Base-by-base conservation (phyloP, 2,888 invertebrate species). In the Metacarcinus magister region DNA sequence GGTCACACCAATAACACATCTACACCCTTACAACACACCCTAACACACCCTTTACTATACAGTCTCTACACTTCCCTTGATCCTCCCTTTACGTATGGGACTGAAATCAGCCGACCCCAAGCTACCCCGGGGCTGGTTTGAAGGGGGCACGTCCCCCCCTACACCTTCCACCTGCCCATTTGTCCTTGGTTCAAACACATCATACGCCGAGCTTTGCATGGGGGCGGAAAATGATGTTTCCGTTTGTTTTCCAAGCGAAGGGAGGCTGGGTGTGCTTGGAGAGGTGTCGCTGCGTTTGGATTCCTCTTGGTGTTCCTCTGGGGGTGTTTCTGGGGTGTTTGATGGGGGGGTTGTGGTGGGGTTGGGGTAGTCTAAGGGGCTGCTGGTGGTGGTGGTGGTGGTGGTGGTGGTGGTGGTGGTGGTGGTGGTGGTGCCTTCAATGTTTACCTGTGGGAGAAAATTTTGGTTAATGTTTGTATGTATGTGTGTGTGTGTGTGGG, bases 151-250 rank as follows among this genome's bases (percentile, higher is more conserved):
- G 5, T n/a, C 67, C 19, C 32, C 54, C 10, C 7, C 92, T n/a
- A n/a, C 48, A n/a, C 54, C 93, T 10, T 93, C 96, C 8, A 60
- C 39, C 87, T 44, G 87, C 7, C 94, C 95, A 89, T 95, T 96
- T 13, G 48, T 93, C 8, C 95, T 54, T 4, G 94, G 94, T 67
- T 96, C 96, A 93, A 95, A 96, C 60, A 96, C 96, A 89, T 96
- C 96, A 89, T 92, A 96, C 8, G 48, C 32, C 10, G 75, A 60
- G 13, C n/a, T 46, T 2, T 48, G 82, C 7, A 92, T 92, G 67
- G 92, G 94, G 19, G 96, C 96, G 28, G 96, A 91, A 90, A 96
- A 96, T 13, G 96, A 96, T 19, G 96, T 96, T 89, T 96, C 96
- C 13, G 67, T 96, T 43, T 96, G 95, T 43, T 94, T 95, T 75